Evolutionary conservation across 2,888 invertebrate species (phyloP).

Genomic region (Microctonus aethiopoides): DNA sequence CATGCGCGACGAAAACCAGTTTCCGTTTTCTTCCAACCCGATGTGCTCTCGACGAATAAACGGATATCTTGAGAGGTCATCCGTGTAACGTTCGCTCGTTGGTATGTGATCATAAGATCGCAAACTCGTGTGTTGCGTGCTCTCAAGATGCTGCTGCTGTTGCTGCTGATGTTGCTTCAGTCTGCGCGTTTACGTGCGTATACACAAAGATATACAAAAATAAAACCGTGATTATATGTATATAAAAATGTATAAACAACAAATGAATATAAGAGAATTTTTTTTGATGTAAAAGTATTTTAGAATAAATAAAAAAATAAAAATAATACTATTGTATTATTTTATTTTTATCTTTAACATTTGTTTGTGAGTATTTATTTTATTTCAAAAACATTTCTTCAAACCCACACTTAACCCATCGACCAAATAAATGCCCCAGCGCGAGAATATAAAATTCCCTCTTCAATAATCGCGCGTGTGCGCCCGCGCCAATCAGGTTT

Average conservation of each 20-base stretch:
- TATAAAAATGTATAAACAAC: too few species aligned
- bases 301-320: background rate
- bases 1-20: slow-evolving; percentile 43
- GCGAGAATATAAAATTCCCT: background rate
- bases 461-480: background rate
- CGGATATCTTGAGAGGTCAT: slow-evolving; percentile 46
- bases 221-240: background rate
- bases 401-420: background rate
- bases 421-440: background rate
- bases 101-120: slow-evolving; percentile 24
- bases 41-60: slow-evolving; percentile 31
- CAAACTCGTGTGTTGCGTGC: slow-evolving; percentile 23
- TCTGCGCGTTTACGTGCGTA: slow-evolving; percentile 5
- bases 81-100: slow-evolving; percentile 28
- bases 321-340: too few species aligned
- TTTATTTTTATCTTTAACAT: too few species aligned
- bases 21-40: slow-evolving; percentile 39
- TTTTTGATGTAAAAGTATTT: background rate
- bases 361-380: too few species aligned
- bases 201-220: background rate
- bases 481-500: background rate
- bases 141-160: background rate
- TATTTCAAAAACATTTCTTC: too few species aligned
- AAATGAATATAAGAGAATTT: background rate
- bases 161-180: background rate